These are phyloP conservation scores for Melanotaenia duboulayi DNA, from an alignment of 2,113 vertebrate genomes.

Conservation along the genomic window DNA sequence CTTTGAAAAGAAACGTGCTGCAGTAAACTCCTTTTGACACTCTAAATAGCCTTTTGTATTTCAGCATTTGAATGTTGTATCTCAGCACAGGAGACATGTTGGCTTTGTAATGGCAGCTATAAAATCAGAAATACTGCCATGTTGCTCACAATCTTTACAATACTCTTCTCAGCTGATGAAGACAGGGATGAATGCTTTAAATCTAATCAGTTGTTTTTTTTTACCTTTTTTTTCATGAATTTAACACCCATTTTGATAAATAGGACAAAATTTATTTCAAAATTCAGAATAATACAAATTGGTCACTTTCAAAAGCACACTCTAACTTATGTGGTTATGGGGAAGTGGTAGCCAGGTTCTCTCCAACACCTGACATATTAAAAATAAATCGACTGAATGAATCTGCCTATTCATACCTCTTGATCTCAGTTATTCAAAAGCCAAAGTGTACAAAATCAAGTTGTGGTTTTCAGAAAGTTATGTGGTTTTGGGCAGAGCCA, in stretches of 20 bases:
- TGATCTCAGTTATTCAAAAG: conserved; percentile 13
- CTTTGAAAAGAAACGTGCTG: conserved; percentile 40
- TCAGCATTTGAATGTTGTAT: conserved; percentile 70
- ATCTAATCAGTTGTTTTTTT: background rate
- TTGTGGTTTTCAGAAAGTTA: conserved; percentile 3
- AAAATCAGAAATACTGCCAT: conserved; percentile 30
- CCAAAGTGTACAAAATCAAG: conserved; percentile 38
- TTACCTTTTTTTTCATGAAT: background rate
- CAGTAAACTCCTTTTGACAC: conserved; percentile 49
- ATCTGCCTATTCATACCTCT: background rate
- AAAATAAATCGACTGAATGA: background rate
- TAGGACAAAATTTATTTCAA: background rate
- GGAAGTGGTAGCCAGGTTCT: background rate
- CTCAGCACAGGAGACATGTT: conserved; percentile 30
- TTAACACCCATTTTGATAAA: background rate
- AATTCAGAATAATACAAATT: background rate
- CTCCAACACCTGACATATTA: background rate
- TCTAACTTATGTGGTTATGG: background rate
- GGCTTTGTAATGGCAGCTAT: conserved; percentile 38
- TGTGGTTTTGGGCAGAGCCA: background rate
- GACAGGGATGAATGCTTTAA: conserved; percentile 31
- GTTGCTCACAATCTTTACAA: conserved; percentile 11
- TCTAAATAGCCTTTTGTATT: conserved; percentile 64
- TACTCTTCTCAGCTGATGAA: conserved; percentile 2
- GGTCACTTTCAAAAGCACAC: background rate